A percentile compares a stretch with the other conserved stretches of the same genome.
These are phyloP conservation scores for Setipinna tenuifilis DNA, from an alignment of 2,797 vertebrate species.

Conservation along the genomic window DNA sequence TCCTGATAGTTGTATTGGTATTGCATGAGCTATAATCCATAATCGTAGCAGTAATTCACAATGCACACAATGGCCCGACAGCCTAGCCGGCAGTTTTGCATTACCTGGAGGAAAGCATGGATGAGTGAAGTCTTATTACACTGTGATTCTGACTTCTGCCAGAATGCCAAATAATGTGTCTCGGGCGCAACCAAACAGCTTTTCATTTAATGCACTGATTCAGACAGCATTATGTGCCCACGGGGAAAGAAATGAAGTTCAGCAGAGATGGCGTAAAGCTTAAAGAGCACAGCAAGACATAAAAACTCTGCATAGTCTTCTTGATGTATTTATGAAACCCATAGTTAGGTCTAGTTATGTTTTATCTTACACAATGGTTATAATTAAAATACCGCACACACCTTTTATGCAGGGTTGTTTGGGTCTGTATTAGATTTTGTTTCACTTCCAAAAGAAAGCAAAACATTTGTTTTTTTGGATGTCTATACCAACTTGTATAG, in stretches of 20 bases:
- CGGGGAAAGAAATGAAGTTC: background rate
- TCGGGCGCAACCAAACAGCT: background rate
- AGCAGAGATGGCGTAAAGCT: background rate
- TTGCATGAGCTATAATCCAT: background rate
- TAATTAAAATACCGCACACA: background rate
- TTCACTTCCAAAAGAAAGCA: background rate
- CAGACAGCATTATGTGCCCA: background rate
- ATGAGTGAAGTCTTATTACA: background rate
- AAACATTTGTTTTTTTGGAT: background rate
- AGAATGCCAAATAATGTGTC: background rate
- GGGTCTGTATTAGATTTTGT: background rate
- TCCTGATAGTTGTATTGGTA: background rate
- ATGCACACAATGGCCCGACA: background rate
- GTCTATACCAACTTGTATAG: background rate
- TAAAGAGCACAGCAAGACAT: background rate
- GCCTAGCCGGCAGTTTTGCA: background rate
- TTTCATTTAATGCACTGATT: background rate
- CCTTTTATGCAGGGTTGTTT: background rate
- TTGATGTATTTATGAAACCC: background rate
- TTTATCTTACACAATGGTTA: too few relatives aligned
- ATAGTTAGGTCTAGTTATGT: background rate
- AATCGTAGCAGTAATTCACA: background rate
- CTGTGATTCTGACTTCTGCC: background rate
- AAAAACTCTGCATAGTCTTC: background rate
- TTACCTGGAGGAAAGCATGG: background rate